phyloP scores from a whole-genome alignment of 2,888 invertebrate genomes.

The Lordiphosa fenestrarum region DNA sequence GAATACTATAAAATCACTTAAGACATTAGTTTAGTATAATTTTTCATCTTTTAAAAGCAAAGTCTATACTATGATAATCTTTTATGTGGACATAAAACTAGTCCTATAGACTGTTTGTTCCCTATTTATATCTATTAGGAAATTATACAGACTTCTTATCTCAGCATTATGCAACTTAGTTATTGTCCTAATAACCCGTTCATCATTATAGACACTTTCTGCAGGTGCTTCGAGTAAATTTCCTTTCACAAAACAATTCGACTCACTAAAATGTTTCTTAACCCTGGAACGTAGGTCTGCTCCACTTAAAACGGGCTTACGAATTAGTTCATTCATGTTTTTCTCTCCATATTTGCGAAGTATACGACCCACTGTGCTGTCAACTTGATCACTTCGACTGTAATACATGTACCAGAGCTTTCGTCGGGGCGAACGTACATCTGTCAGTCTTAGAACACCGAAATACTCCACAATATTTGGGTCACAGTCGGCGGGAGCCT shows the following conservation, averaged over 20 bases:
- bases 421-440: conserved; percentile 18
- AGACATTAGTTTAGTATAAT: no score
- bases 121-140: neutral
- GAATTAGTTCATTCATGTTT: conserved; percentile 29
- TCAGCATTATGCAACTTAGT: conserved; percentile 24
- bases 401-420: conserved; percentile 33
- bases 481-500: conserved; percentile 6
- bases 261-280: conserved; percentile 20
- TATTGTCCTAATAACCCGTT: conserved; percentile 21
- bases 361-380: conserved; percentile 18
- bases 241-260: conserved; percentile 27
- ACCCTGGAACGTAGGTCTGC: conserved; percentile 15
- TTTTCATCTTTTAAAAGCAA: no score
- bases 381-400: conserved; percentile 6
- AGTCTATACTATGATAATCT: no score
- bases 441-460: conserved; percentile 19
- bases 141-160: conserved; percentile 12
- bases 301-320: conserved; percentile 23
- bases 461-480: conserved; percentile 16
- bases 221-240: conserved; percentile 23
- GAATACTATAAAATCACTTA: no score
- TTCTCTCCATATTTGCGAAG: conserved; percentile 25
- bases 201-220: conserved; percentile 21
- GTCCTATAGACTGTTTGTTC: no score
- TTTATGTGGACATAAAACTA: no score